Conservation (phyloP, 2,888 invertebrate species). For the Nemurella pictetii region DNA sequence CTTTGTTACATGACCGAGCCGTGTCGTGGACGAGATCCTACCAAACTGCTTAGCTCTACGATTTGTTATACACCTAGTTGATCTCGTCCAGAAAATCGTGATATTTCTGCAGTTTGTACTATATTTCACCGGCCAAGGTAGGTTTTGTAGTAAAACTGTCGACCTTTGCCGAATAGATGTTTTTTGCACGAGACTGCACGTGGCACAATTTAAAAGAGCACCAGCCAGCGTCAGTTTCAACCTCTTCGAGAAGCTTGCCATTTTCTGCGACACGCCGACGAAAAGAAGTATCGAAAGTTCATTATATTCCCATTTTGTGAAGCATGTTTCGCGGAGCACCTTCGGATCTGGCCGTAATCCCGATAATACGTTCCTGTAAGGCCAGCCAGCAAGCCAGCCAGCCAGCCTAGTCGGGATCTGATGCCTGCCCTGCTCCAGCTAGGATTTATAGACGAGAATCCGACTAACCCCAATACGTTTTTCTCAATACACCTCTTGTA, state of each 20-base stretch:
- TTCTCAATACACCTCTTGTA: neutral
- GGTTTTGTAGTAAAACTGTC: neutral
- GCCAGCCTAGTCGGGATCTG: constrained; percentile 11
- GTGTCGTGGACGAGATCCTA: neutral
- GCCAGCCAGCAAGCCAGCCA: too few species aligned
- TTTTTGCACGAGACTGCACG: neutral
- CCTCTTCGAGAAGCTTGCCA: neutral
- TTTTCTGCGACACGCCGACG: neutral
- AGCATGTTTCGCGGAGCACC: constrained; percentile 19
- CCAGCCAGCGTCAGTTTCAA: neutral
- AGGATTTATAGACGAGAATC: neutral
- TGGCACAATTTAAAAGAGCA: neutral
- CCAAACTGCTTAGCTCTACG: too few species aligned
- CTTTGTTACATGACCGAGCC: neutral
- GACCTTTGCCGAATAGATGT: neutral
- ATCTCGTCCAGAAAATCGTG: neutral
- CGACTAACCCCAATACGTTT: too few species aligned
- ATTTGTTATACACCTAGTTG: too few species aligned
- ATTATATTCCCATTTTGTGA: constrained; percentile 27
- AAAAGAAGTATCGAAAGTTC: constrained; percentile 31
- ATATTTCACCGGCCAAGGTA: neutral
- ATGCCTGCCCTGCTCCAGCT: neutral
- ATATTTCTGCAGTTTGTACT: neutral
- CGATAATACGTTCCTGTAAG: constrained; percentile 28
- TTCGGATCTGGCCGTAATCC: constrained; percentile 12